Base-by-base conservation (phyloP, 2,113 vertebrate genomes). In the Otus sunia region DNA sequence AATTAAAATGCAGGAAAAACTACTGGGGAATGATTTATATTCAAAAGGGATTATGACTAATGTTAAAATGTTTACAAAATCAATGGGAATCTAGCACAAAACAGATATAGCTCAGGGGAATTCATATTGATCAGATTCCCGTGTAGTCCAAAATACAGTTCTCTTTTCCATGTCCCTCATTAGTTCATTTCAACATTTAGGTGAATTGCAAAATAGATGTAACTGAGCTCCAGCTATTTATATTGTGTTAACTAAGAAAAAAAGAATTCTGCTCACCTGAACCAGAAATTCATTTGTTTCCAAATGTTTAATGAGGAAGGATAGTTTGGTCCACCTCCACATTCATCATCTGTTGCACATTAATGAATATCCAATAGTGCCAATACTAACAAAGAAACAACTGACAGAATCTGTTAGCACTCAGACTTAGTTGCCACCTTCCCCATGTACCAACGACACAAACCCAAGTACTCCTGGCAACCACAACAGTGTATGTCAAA, bases 291-390 rank as follows among this genome's bases (percentile, higher is more conserved):
- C 80, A 60, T 86, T 62, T 89, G 71, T 96, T 88, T 82, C 76
- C 81, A 76, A 90, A 86, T 9, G 29, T 43, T 96, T 96, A 96
- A 97, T 67, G 75, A 82, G 68, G 91, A 74, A 64, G 77, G 82
- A 92, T 92, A 59, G 53, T 50, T 96, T 45, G 73, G 72, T 84
- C 72, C 37, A 17, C 86, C 56, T 80, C 72, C 73, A 58, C 37
- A 97, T 73, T 92, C 73, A 88, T 96, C 94, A 93, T 68, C 88
- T 91, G n/a, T 34, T 63, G 75, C 78, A 89, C 92, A 91, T 92
- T 92, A 84, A 50, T 88, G 92, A 96, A 73, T 68, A 92, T 76
- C 95, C 95, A 88, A 56, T 94, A 95, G 93, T 49, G 71, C 39
- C 92, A 86, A 73, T 90, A 86, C 55, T 21, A 58, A 58, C 62